phyloP scores from a whole-genome alignment of 2,113 vertebrate genomes.

The Cochlearius cochlearius region DNA sequence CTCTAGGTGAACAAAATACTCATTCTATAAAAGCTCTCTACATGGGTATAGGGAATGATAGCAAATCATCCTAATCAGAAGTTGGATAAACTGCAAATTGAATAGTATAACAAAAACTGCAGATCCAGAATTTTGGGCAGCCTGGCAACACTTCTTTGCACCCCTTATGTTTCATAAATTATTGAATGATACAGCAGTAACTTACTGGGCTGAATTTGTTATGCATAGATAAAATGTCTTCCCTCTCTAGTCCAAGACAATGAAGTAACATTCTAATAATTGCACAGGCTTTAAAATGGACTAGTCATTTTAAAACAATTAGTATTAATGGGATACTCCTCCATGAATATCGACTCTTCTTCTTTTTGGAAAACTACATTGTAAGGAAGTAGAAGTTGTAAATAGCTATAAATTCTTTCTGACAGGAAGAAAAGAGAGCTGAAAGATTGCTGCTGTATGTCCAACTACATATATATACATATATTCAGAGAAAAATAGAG shows the following conservation, averaged over 20 bases:
- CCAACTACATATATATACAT: not conserved
- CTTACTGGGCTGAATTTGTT: constrained; percentile 5
- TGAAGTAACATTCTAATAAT: not conserved
- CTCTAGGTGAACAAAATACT: not conserved
- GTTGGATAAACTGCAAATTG: not conserved
- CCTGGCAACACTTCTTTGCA: not conserved
- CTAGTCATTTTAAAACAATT: not conserved
- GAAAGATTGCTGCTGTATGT: not conserved
- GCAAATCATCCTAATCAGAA: not conserved
- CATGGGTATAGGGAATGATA: not conserved
- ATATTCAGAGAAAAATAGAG: not conserved
- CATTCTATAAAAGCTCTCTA: not conserved
- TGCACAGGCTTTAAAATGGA: not conserved
- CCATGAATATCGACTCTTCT: not conserved
- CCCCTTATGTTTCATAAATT: not conserved
- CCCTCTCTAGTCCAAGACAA: not conserved
- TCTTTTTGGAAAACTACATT: not conserved
- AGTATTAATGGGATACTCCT: not conserved
- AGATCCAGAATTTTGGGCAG: not conserved
- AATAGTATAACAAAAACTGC: not conserved
- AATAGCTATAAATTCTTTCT: not conserved
- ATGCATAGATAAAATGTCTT: not conserved
- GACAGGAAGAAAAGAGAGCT: not conserved
- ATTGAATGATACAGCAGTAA: not conserved
- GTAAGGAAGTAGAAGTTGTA: not conserved